A percentile compares a stretch with the other conserved stretches of the same genome.
These are phyloP conservation scores for Danionella dracula DNA, from an alignment of 2,797 vertebrate genomes.

Conservation along the genomic window DNA sequence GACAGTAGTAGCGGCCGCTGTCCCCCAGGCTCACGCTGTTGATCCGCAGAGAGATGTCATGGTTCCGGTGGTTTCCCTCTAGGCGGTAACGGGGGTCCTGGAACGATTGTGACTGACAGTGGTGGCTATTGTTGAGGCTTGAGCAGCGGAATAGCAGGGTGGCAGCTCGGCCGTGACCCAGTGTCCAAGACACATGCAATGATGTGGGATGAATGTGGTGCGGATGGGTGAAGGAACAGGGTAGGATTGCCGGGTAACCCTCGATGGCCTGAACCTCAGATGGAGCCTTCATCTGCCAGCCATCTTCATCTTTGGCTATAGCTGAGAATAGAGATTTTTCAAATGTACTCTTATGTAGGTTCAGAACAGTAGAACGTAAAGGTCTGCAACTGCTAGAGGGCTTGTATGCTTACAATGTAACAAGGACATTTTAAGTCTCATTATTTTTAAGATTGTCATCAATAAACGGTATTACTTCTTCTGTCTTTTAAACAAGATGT, in stretches of 20 bases:
- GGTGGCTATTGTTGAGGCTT: slow-evolving; percentile 60
- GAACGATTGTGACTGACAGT: slow-evolving; percentile 71
- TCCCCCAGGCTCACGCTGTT: slow-evolving; percentile 78
- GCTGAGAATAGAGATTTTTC: slow-evolving; percentile 2
- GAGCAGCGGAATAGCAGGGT: slow-evolving; percentile 76
- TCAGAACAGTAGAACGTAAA: too few species aligned
- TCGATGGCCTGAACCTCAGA: slow-evolving; percentile 75
- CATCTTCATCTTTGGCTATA: slow-evolving; percentile 59
- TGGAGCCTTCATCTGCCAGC: slow-evolving; percentile 81
- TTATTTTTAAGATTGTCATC: too few species aligned
- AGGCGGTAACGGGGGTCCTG: slow-evolving; percentile 83
- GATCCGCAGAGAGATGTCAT: slow-evolving; percentile 85
- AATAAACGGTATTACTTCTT: too few species aligned
- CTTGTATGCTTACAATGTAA: too few species aligned
- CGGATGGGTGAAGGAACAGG: slow-evolving; percentile 88
- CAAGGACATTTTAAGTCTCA: too few species aligned
- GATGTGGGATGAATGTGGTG: slow-evolving; percentile 77
- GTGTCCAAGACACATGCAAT: slow-evolving; percentile 81
- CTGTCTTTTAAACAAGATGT: too few species aligned
- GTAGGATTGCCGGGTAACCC: slow-evolving; percentile 78
- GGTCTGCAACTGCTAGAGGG: too few species aligned
- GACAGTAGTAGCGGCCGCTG: slow-evolving; percentile 83
- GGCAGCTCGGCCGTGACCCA: slow-evolving; percentile 71
- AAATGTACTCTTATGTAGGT: too few species aligned
- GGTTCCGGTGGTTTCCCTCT: slow-evolving; percentile 82